A percentile compares a stretch with the other conserved stretches of the same genome.
Conservation (phyloP, 1,140 invertebrate genomes). For the Gonatopus flavifemur region DNA sequence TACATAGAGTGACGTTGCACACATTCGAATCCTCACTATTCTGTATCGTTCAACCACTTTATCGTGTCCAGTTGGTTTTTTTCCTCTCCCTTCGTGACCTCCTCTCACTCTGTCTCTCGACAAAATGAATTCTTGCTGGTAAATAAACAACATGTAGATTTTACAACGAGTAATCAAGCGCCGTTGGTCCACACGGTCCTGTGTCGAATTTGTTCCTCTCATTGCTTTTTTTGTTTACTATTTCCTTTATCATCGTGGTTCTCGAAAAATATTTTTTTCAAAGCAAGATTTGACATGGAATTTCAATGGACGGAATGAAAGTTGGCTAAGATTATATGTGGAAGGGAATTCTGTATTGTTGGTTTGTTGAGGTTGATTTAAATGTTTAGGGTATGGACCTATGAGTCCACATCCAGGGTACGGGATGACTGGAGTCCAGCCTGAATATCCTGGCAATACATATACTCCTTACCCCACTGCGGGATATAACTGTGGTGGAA, state of each 20-base stretch:
- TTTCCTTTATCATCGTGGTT: too few relatives aligned
- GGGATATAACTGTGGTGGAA: constrained; percentile 65
- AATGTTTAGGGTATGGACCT: constrained; percentile 69
- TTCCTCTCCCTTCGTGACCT: constrained; percentile 23
- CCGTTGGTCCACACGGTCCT: constrained; percentile 13
- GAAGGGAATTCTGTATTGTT: constrained; percentile 30
- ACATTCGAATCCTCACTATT: constrained; percentile 22
- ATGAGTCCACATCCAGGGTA: constrained; percentile 83
- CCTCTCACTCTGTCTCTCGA: constrained; percentile 30
- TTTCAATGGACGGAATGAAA: too few relatives aligned
- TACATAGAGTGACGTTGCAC: constrained; percentile 31
- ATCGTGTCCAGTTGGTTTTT: constrained; percentile 10
- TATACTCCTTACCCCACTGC: constrained; percentile 68
- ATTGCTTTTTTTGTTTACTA: too few relatives aligned
- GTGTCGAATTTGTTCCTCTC: constrained; percentile 1
- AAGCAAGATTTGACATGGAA: too few relatives aligned
- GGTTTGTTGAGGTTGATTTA: too few relatives aligned
- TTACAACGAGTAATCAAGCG: constrained; percentile 50
- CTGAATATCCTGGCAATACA: constrained; percentile 75
- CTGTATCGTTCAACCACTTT: constrained; percentile 22
- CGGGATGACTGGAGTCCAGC: constrained; percentile 72
- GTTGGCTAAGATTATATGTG: constrained; percentile 9
- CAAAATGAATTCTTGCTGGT: constrained; percentile 39
- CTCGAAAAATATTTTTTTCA: too few relatives aligned
- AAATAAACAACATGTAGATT: constrained; percentile 39